Evolutionary conservation across 2,113 vertebrate species (phyloP).

Genomic region (Daboia siamensis): DNA sequence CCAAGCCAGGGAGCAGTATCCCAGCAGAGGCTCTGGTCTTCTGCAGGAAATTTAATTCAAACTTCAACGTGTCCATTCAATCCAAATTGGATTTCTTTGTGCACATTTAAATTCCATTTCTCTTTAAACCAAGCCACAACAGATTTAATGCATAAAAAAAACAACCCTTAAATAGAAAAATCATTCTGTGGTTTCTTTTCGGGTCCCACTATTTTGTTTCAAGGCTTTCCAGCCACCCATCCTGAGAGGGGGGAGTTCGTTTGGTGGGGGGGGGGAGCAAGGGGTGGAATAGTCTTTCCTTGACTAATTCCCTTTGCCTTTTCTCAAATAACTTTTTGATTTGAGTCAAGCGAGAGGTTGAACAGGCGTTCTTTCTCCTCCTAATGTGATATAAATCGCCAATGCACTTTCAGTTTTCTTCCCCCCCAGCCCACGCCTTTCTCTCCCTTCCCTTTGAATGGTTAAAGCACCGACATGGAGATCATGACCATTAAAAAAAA

Average conservation of each 20-base stretch:
- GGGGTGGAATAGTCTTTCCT: constrained; percentile 30
- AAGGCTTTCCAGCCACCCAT: background rate
- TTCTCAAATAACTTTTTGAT: constrained; percentile 76
- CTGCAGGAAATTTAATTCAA: background rate
- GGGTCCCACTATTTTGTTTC: background rate
- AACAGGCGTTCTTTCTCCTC: constrained; percentile 68
- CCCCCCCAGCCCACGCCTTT: background rate
- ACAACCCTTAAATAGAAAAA: background rate
- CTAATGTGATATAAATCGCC: constrained; percentile 90
- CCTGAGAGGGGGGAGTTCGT: background rate
- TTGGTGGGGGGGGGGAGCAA: background rate
- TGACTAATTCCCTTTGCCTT: constrained; percentile 42
- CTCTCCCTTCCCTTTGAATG: constrained; percentile 66
- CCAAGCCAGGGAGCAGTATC: background rate
- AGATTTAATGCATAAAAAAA: background rate
- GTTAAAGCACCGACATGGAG: constrained; percentile 89
- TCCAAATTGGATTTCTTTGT: background rate
- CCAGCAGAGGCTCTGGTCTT: background rate
- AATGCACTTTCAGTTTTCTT: constrained; percentile 79
- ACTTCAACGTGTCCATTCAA: background rate
- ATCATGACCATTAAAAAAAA: constrained; percentile 73
- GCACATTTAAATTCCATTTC: background rate
- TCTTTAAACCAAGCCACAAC: constrained; percentile 3
- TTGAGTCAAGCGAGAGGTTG: constrained; percentile 75
- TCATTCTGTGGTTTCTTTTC: background rate